Percentiles rank a stretch among this genome's conserved stretches.
Evolutionary conservation across 53 echinoderm and acorn worm genomes (phyloP).

Genomic region (Arbacia lixula): DNA sequence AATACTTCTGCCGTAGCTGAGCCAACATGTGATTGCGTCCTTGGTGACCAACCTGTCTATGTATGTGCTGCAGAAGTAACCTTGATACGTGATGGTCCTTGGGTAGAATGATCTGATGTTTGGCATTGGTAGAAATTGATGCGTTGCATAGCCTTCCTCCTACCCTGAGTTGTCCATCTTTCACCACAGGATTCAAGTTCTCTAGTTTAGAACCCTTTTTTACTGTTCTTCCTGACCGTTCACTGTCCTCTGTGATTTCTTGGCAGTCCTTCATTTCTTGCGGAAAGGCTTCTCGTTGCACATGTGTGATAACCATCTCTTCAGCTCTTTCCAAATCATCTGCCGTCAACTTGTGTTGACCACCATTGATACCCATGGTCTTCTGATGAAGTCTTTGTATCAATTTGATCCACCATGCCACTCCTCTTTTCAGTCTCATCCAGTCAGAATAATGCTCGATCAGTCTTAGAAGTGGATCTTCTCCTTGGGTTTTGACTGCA

Average conservation of each 20-base stretch:
- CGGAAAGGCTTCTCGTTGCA: slow-evolving; percentile 58
- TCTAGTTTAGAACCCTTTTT: neutral
- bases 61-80: slow-evolving; percentile 32
- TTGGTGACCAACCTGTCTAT: slow-evolving; percentile 55
- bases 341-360: no score
- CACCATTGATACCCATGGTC: no score
- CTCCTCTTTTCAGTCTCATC: slow-evolving; percentile 32
- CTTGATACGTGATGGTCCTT: slow-evolving; percentile 39
- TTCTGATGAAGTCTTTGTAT: neutral
- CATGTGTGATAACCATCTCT: slow-evolving; percentile 42
- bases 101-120: slow-evolving; percentile 58
- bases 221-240: neutral
- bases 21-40: slow-evolving; percentile 49
- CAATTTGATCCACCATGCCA: slow-evolving; percentile 59
- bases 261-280: neutral
- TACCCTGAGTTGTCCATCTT: slow-evolving; percentile 39
- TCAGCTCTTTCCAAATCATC: slow-evolving; percentile 45
- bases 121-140: slow-evolving; percentile 9
- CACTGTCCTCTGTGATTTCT: slow-evolving; percentile 1
- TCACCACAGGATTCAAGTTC: slow-evolving; percentile 50
- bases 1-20: slow-evolving; percentile 44
- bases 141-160: slow-evolving; percentile 39
- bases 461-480: no score
- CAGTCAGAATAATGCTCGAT: slow-evolving; percentile 39
- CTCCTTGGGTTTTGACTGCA: neutral